Conservation (phyloP, 1,140 invertebrate genomes). For the Platyura marginata region DNA sequence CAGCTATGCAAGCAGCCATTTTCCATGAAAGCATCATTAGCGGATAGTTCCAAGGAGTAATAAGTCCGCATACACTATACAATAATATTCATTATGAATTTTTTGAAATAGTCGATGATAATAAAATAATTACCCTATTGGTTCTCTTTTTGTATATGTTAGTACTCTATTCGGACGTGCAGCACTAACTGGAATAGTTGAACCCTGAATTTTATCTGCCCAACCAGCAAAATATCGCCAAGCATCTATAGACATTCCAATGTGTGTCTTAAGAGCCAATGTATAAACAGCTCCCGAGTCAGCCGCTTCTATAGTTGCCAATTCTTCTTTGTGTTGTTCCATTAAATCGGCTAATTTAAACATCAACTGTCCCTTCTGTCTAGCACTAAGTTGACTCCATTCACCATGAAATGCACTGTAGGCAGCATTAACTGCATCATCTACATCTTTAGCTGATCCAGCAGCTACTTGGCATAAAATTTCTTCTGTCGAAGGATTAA, state of each 20-base stretch:
- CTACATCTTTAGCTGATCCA: conserved; percentile 61
- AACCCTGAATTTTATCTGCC: conserved; percentile 87
- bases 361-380: conserved; percentile 58
- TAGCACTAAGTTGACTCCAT: conserved; percentile 72
- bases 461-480: conserved; percentile 62
- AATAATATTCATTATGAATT: conserved; percentile 1
- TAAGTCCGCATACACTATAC: conserved; percentile 69
- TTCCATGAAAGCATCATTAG: conserved; percentile 98
- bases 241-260: conserved; percentile 86
- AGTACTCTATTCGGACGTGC: conserved; percentile 70
- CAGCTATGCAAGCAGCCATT: conserved; percentile 86
- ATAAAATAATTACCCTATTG: conserved; percentile 46
- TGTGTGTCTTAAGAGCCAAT: conserved; percentile 80
- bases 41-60: conserved; percentile 98
- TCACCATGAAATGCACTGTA: conserved; percentile 73
- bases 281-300: conserved; percentile 94
- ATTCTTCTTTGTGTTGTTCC: conserved; percentile 83
- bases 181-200: conserved; percentile 74
- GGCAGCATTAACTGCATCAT: conserved; percentile 70
- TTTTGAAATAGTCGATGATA: neutral
- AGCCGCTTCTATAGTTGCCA: conserved; percentile 80
- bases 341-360: conserved; percentile 79
- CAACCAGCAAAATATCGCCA: conserved; percentile 88
- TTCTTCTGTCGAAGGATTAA: conserved; percentile 77
- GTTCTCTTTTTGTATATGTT: conserved; percentile 74